These are phyloP conservation scores for Drosophila nr. fundita DNA, from an alignment of 2,888 invertebrate genomes.

Conservation along the genomic window DNA sequence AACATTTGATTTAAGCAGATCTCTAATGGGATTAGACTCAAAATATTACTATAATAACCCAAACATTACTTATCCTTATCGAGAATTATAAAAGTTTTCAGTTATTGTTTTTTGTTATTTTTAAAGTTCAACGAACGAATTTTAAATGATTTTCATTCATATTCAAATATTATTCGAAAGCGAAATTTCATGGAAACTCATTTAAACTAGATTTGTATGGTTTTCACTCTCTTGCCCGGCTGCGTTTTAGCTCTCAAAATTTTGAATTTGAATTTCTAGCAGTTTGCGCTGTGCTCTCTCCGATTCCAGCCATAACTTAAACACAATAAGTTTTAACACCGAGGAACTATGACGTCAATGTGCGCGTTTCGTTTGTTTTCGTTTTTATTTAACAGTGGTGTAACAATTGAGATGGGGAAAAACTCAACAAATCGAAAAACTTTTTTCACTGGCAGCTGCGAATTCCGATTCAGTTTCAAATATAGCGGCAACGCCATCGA, in stretches of 20 bases:
- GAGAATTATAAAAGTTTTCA: not conserved
- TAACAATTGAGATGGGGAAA: slow-evolving; percentile 31
- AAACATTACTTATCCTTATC: not conserved
- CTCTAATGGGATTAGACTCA: not conserved
- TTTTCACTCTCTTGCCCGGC: slow-evolving; percentile 24
- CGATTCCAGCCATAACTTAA: slow-evolving; percentile 29
- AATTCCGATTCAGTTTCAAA: slow-evolving; percentile 36
- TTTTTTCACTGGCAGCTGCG: slow-evolving; percentile 68
- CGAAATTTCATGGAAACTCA: not conserved
- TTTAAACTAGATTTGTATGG: slow-evolving; percentile 34
- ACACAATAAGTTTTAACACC: slow-evolving; percentile 25
- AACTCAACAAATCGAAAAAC: slow-evolving; percentile 64
- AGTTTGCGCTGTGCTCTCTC: slow-evolving; percentile 1
- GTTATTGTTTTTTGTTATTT: not conserved
- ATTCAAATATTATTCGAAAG: not conserved
- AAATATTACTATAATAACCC: not conserved
- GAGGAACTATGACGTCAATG: slow-evolving; percentile 69
- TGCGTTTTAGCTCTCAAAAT: slow-evolving; percentile 4
- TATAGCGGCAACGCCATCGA: slow-evolving; percentile 39
- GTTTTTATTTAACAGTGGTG: slow-evolving; percentile 55
- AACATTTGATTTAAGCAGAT: not conserved
- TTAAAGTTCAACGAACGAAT: not conserved
- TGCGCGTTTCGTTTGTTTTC: slow-evolving; percentile 43
- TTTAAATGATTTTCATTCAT: not conserved
- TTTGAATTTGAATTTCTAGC: slow-evolving; percentile 13